Percentiles rank a stretch among this genome's conserved stretches.
phyloP scores from a whole-genome alignment of 1,140 invertebrate genomes.

The Bombus haemorrhoidalis region DNA sequence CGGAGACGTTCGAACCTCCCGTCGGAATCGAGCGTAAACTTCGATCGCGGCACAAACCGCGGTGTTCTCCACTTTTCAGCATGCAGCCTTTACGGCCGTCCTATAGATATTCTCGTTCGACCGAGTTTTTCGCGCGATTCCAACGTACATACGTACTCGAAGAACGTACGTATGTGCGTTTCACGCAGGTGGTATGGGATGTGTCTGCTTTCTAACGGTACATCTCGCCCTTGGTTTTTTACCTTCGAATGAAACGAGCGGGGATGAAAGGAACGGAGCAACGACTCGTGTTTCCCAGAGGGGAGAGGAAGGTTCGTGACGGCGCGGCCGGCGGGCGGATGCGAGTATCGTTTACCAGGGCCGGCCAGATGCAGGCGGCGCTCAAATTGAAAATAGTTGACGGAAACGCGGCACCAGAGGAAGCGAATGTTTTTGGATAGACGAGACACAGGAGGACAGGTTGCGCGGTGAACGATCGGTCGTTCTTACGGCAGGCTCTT shows the following conservation, averaged over 20 bases:
- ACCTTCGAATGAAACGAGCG: not conserved
- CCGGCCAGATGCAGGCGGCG: not conserved
- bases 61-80: not conserved
- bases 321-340: not conserved
- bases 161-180: not conserved
- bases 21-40: too few relatives aligned
- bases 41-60: too few relatives aligned
- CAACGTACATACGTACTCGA: not conserved
- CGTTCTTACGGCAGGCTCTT: not conserved
- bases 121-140: not conserved
- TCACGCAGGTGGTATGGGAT: slow-evolving; percentile 26
- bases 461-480: not conserved
- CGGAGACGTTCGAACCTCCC: not conserved
- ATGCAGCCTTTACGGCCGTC: not conserved
- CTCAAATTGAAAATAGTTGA: slow-evolving; percentile 14
- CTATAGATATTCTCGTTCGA: too few relatives aligned
- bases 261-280: slow-evolving; percentile 20
- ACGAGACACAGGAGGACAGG: not conserved
- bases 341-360: slow-evolving; percentile 3
- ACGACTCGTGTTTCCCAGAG: slow-evolving; percentile 18
- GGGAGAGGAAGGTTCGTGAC: slow-evolving; percentile 21
- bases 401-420: not conserved
- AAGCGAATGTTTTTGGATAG: not conserved
- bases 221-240: not conserved
- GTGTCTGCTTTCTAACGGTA: slow-evolving; percentile 50